phyloP scores from a whole-genome alignment of 1,140 invertebrate genomes.

The Nephila pilipes region DNA sequence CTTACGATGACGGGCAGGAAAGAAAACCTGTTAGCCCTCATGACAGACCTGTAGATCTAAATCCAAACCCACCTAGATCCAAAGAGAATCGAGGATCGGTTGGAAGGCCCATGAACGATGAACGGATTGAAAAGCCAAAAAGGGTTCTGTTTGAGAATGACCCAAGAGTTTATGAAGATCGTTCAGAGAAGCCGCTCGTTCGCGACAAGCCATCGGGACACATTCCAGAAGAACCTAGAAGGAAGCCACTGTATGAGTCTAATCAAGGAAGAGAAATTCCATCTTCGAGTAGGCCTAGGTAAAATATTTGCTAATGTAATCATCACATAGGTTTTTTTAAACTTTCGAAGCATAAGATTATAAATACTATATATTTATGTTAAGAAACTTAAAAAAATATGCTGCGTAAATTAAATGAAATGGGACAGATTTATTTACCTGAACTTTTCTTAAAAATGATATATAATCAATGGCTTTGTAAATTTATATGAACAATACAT shows the following conservation, averaged over 20 bases:
- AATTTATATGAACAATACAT: too few species aligned
- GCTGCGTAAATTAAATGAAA: too few species aligned
- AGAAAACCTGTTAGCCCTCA: neutral
- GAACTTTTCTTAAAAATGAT: too few species aligned
- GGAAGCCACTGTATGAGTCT: neutral
- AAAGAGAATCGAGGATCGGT: neutral
- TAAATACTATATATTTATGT: too few species aligned
- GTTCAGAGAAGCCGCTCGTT: neutral
- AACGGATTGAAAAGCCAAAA: too few species aligned
- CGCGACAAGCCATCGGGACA: neutral
- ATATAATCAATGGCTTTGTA: too few species aligned
- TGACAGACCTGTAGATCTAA: neutral
- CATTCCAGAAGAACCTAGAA: neutral
- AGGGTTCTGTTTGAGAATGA: constrained; percentile 17
- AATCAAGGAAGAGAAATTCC: neutral
- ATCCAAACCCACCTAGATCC: too few species aligned
- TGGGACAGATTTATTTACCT: too few species aligned
- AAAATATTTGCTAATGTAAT: neutral
- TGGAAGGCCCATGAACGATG: neutral
- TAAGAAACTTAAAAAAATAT: too few species aligned
- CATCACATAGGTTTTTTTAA: too few species aligned
- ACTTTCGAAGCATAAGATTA: too few species aligned
- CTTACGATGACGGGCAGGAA: neutral
- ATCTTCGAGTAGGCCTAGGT: neutral
- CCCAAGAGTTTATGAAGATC: too few species aligned